Evolutionary conservation across 2,113 vertebrate genomes (phyloP).

Genomic region (Catharus fuscescens): DNA sequence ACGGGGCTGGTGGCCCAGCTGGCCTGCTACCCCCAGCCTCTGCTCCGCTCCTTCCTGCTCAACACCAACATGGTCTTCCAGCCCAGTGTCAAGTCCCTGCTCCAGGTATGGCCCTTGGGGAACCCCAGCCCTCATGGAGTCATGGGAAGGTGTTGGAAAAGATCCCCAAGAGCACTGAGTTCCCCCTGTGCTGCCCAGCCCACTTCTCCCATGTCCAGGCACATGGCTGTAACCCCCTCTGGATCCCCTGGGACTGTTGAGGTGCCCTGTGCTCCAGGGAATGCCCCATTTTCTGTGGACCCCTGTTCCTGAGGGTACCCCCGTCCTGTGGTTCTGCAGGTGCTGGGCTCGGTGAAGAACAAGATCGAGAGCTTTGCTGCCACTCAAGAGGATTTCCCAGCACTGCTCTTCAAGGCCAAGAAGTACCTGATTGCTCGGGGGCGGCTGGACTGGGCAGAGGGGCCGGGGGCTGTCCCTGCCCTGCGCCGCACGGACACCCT

Average conservation of each 20-base stretch:
- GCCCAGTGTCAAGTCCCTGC: constrained; percentile 95
- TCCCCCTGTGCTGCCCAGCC: neutral
- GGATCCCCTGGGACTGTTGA: neutral
- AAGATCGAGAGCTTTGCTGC: constrained; percentile 92
- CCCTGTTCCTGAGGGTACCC: neutral
- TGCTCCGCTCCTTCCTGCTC: constrained; percentile 96
- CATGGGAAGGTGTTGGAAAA: rapidly evolving
- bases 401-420: constrained; percentile 90
- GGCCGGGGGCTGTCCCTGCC: neutral
- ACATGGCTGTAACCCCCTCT: neutral
- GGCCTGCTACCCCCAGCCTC: constrained; percentile 93
- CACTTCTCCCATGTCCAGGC: neutral
- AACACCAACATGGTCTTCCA: constrained; percentile 99
- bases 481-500: constrained; percentile 72
- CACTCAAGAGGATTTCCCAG: constrained; percentile 90
- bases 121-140: neutral
- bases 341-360: constrained; percentile 95
- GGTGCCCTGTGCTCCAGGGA: neutral
- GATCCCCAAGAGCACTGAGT: rapidly evolving
- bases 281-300: neutral
- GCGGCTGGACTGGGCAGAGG: constrained; percentile 82
- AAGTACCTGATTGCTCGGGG: constrained; percentile 91
- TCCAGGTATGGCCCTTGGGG: constrained; percentile 79
- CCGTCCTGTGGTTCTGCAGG: constrained; percentile 66
- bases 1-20: constrained; percentile 94